Evolutionary conservation across 2,888 invertebrate species (phyloP).

Genomic region (Troides oblongomaculatus): DNA sequence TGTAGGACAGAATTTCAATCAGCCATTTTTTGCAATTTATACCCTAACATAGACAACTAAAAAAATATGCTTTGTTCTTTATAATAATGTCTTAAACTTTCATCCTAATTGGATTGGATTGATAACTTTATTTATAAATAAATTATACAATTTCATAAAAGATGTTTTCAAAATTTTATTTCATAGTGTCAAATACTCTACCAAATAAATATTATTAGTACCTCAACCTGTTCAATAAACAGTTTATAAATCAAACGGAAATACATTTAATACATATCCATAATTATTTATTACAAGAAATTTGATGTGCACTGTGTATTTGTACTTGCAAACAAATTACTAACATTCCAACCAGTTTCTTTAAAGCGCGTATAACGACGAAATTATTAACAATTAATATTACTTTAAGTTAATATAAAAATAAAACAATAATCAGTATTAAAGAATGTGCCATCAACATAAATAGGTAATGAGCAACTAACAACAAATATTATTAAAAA

Average conservation of each 20-base stretch:
- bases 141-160: neutral
- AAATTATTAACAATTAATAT: neutral
- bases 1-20: constrained; percentile 27
- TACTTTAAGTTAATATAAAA: neutral
- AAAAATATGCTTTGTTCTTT: constrained; percentile 13
- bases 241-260: too few relatives aligned
- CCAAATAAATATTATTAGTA: too few relatives aligned
- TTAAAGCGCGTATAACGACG: neutral
- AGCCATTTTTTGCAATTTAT: constrained; percentile 13
- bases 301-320: too few relatives aligned
- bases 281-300: too few relatives aligned
- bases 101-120: neutral
- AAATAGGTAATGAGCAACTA: neutral
- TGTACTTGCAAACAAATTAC: too few relatives aligned
- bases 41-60: constrained; percentile 10
- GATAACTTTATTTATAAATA: neutral
- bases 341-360: too few relatives aligned
- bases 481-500: neutral
- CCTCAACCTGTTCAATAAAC: too few relatives aligned
- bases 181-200: neutral
- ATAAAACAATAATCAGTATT: neutral
- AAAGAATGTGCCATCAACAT: neutral
- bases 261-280: too few relatives aligned
- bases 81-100: neutral
- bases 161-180: neutral